phyloP scores from a whole-genome alignment of 2,797 vertebrate species.

The Leptoclinus maculatus region DNA sequence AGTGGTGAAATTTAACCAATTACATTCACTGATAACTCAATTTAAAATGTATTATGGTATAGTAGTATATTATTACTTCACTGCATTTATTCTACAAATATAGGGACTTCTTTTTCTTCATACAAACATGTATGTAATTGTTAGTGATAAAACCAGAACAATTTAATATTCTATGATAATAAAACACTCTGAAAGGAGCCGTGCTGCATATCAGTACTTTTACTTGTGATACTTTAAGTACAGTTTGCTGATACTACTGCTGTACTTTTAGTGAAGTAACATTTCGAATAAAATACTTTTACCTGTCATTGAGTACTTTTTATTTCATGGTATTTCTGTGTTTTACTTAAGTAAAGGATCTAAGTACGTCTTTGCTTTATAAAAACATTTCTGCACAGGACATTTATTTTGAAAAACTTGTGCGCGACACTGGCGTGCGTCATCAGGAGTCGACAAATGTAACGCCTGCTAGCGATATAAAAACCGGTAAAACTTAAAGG shows the following conservation, averaged over 20 bases:
- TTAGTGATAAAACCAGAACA: background rate
- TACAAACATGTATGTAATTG: background rate
- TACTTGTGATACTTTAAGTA: background rate
- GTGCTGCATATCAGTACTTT: background rate
- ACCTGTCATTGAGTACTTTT: background rate
- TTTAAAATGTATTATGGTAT: background rate
- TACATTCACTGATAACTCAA: background rate
- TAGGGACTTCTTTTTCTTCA: too few species aligned
- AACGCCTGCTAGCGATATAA: background rate
- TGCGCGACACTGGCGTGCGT: background rate
- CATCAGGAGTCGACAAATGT: constrained; percentile 20
- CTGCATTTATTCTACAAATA: too few species aligned
- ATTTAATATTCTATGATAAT: too few species aligned
- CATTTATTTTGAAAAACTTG: constrained; percentile 48
- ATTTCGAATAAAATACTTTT: background rate
- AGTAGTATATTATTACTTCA: too few species aligned
- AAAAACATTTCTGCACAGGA: rapidly evolving
- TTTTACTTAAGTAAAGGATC: background rate
- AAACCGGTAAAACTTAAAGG: constrained; percentile 33
- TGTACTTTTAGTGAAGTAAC: background rate
- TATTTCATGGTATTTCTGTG: background rate
- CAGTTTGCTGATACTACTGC: background rate
- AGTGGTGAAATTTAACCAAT: background rate
- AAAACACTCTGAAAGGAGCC: background rate
- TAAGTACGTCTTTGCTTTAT: background rate